Base-by-base conservation (phyloP, 2,888 invertebrate species). In the Latheticus oryzae region DNA sequence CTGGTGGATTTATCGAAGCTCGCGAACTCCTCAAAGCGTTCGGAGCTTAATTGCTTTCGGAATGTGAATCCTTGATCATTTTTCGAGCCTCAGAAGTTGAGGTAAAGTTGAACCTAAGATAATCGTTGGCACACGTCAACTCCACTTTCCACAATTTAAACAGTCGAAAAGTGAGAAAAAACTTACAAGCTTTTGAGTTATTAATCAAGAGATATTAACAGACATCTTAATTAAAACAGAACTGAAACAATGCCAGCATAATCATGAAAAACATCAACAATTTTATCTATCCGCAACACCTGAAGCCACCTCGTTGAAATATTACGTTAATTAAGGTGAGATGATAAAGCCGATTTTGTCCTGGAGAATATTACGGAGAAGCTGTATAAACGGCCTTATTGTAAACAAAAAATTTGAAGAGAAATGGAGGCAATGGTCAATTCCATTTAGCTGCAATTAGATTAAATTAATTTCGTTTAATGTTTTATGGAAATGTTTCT, bases 1-100 rank as follows among this genome's bases (percentile, higher is more conserved):
- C 52, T 28, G 38, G 57, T 48, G 60, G 64, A 66, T 66, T 66
- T 66, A 66, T 66, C 58, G 63, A 43, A 62, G 62, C 62, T 45
- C 50, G 63, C 58, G 61, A 64, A 64, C 63, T 66, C 62, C 63
- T 58, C 60, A 58, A 58, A 53, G 53, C 42, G 42, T 53, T 53
- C 47, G 23, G 47, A 30, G 47, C 58, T 58, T 58, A 58, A 58
- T 58, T 53, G 53, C 37, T 58, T 48, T 58, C 26, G 42, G 53
- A 48, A 58, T 53, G 58, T 40, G 42, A 33, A 52, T 52, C 42
- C 37, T 58, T 37, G 52, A 58, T 52, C 47, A 58, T 58, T 53
- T 63, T 65, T 64, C 59, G 60, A 58, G 58, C 60, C 56, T 56
- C n/a, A n/a, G 55, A 33, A 61, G 61, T 58, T 60, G 62, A 60